Evolutionary conservation across 1,140 invertebrate genomes (phyloP), one percentile per base, ranked within the genome.

Genomic region (Marisa cornuarietis): DNA sequence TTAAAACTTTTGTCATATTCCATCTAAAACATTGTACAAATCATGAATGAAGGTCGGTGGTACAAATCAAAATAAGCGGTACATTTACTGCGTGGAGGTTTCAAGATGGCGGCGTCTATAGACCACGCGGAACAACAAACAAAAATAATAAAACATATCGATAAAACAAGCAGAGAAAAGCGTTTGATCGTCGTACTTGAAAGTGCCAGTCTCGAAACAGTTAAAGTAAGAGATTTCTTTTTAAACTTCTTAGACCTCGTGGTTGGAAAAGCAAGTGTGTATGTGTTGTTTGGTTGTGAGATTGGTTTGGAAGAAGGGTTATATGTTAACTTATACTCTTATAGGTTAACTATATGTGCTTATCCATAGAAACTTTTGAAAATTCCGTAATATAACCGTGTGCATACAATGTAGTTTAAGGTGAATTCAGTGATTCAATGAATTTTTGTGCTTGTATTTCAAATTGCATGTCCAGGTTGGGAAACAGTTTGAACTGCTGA

Each of bases 151-250:
- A 88, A 88, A 80, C 77, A 74, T 74, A 79, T 87, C 2, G 72
- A 76, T 13, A 88, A 86, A 83, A 77, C 81, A 63, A 83, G 76
- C 20, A 83, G 82, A 16, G 85, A 87, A 90, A 98, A 98, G 92
- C 94, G 97, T 72, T 92, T 99, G 26, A 97, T 99, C 84, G 93
- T 99, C 76, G 94, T 99, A 80, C 90, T 99, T 71, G 98, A 99
- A 92, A 94, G 95, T 75, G 97, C 98, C 11, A 97, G 98, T 87
- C 90, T 99, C 63, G 98, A 99, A 93, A 96, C 96, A 77, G 97
- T 98, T 0, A 99, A 99, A 93, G 96, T 98, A 91, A 93, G 88
- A 58, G 54, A 0, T 42, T 58, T 8, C 8, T 58, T 58, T 14
- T n/a, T n/a, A n/a, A 58, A 3, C 16, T 8, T 54, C 54, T 58